phyloP scores from a whole-genome alignment of 1,140 invertebrate species.

The Nephila pilipes region DNA sequence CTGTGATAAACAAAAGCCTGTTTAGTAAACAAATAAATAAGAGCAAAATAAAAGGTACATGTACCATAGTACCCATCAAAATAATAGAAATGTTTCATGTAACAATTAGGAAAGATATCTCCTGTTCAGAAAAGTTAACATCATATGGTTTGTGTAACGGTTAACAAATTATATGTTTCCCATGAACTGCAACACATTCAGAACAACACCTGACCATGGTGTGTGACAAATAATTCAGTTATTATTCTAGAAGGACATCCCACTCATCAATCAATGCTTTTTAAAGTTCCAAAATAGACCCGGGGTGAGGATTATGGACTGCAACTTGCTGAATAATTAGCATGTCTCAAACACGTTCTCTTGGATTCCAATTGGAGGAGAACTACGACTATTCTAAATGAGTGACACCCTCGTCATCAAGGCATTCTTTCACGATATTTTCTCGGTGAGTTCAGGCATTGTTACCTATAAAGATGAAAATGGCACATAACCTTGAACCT shows the following conservation, averaged over 20 bases:
- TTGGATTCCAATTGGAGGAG: background rate
- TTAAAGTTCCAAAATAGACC: background rate
- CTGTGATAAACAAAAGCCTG: too few species aligned
- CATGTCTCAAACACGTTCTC: background rate
- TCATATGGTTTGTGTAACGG: background rate
- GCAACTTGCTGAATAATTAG: background rate
- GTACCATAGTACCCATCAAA: too few species aligned
- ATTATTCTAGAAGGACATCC: background rate
- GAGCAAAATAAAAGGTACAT: too few species aligned
- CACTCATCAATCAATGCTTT: too few species aligned
- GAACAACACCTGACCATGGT: background rate
- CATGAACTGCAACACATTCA: background rate
- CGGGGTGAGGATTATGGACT: background rate
- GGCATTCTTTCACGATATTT: too few species aligned
- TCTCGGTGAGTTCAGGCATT: too few species aligned
- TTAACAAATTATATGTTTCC: background rate
- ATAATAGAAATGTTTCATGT: too few species aligned
- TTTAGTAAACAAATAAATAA: too few species aligned
- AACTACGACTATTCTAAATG: background rate
- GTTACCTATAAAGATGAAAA: too few species aligned
- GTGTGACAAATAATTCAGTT: background rate
- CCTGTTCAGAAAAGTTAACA: background rate
- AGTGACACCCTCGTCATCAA: too few species aligned
- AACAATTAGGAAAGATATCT: background rate
- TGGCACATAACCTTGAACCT: too few species aligned